Percentiles rank a stretch among this genome's conserved stretches.
Conservation (phyloP, 2,113 vertebrate species). For the Aldabrachelys gigantea region DNA sequence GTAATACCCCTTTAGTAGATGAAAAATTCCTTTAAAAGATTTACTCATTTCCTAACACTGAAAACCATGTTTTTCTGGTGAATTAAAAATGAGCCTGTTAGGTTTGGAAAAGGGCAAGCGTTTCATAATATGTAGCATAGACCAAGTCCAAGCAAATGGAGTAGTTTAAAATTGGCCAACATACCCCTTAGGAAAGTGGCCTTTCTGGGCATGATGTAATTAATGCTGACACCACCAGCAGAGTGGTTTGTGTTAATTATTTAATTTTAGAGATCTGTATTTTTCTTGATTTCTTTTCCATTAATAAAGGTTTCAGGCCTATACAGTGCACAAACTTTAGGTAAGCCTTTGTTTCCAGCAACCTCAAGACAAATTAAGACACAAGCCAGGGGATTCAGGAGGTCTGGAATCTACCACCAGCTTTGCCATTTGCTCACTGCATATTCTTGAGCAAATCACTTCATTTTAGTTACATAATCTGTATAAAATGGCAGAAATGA, state of each 20-base stretch:
- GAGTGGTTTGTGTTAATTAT: not conserved
- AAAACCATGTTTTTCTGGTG: not conserved
- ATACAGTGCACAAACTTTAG: not conserved
- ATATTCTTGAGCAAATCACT: not conserved
- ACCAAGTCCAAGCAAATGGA: not conserved
- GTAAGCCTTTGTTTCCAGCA: not conserved
- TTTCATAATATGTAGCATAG: rapidly evolving
- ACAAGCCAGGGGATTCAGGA: not conserved
- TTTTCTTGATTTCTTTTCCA: not conserved
- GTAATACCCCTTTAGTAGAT: not conserved
- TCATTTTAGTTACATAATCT: not conserved
- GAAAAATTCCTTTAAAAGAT: not conserved
- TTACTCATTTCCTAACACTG: not conserved
- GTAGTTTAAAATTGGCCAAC: not conserved
- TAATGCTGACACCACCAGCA: not conserved
- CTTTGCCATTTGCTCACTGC: not conserved
- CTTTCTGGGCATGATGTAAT: not conserved
- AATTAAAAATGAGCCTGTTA: not conserved
- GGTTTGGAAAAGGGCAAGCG: not conserved
- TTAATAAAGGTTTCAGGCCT: not conserved
- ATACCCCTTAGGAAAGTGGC: not conserved
- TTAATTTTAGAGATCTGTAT: rapidly evolving
- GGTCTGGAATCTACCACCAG: not conserved
- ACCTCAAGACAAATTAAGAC: not conserved
- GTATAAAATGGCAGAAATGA: too few species aligned